A percentile compares a stretch with the other conserved stretches of the same genome.
phyloP scores from a whole-genome alignment of 2,888 invertebrate species.

The Diarsia mendica region DNA sequence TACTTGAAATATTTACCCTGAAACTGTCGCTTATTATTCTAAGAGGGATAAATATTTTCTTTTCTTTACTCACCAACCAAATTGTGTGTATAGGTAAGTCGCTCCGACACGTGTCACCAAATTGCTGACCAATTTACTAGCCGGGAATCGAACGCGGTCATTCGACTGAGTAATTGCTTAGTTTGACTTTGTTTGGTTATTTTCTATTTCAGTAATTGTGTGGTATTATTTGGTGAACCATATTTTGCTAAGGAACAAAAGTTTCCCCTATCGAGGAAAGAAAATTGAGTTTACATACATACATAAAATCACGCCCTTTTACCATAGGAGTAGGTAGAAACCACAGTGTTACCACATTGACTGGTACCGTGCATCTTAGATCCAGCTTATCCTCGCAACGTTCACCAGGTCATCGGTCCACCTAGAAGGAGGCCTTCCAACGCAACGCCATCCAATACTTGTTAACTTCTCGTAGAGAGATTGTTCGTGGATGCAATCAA shows the following conservation, averaged over 20 bases:
- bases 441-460: too few species aligned
- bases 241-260: background rate
- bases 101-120: slow-evolving; percentile 74
- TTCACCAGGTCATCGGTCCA: too few species aligned
- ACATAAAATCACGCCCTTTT: too few species aligned
- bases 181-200: slow-evolving; percentile 50
- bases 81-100: slow-evolving; percentile 6
- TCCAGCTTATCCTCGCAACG: too few species aligned
- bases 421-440: too few species aligned
- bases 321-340: too few species aligned
- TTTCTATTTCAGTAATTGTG: slow-evolving; percentile 41
- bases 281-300: too few species aligned
- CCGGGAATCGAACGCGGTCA: slow-evolving; percentile 58
- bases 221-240: slow-evolving; percentile 46
- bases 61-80: slow-evolving; percentile 28
- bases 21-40: slow-evolving; percentile 39
- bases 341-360: too few species aligned
- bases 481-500: too few species aligned
- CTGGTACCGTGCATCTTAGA: too few species aligned
- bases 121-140: slow-evolving; percentile 72
- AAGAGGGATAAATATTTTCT: slow-evolving; percentile 40
- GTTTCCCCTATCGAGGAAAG: too few species aligned
- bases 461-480: too few species aligned
- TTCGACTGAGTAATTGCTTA: slow-evolving; percentile 71
- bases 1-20: background rate